A percentile compares a stretch with the other conserved stretches of the same genome.
Conservation (phyloP, 2,797 vertebrate species). For the Ptychadena robeensis region DNA sequence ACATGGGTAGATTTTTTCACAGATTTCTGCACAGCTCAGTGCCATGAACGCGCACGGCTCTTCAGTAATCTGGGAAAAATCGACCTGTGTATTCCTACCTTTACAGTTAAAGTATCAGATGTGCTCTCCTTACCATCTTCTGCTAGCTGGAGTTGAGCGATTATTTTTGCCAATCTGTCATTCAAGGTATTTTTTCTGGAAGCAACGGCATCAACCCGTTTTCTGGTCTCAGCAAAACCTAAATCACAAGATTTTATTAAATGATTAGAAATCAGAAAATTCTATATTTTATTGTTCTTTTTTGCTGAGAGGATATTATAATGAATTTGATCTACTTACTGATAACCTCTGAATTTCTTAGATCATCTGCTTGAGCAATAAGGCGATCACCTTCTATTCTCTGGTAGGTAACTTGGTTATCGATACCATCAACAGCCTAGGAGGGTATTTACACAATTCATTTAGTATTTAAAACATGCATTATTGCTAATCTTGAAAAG, state of each 20-base stretch:
- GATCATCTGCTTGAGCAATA: conserved; percentile 79
- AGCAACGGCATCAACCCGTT: conserved; percentile 81
- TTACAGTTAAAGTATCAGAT: not conserved
- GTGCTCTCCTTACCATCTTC: conserved; percentile 77
- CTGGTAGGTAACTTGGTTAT: conserved; percentile 81
- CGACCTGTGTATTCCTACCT: no score
- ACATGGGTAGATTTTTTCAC: no score
- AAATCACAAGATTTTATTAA: conserved; percentile 9
- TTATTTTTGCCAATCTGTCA: conserved; percentile 74
- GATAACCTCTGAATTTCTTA: conserved; percentile 76
- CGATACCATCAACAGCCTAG: conserved; percentile 83
- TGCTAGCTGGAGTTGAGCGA: conserved; percentile 75
- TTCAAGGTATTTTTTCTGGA: conserved; percentile 76
- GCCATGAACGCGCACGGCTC: no score
- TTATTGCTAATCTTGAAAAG: no score
- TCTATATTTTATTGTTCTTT: no score
- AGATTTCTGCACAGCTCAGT: no score
- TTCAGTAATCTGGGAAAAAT: no score
- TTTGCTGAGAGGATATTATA: not conserved
- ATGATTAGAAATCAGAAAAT: not conserved
- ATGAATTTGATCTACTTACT: conserved; percentile 73
- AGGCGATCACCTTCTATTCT: conserved; percentile 80
- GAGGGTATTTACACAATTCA: not conserved
- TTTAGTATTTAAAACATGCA: not conserved
- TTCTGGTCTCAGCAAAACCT: conserved; percentile 76